These are phyloP conservation scores for Nemoura dubitans DNA, from an alignment of 2,888 invertebrate genomes.

Conservation along the genomic window DNA sequence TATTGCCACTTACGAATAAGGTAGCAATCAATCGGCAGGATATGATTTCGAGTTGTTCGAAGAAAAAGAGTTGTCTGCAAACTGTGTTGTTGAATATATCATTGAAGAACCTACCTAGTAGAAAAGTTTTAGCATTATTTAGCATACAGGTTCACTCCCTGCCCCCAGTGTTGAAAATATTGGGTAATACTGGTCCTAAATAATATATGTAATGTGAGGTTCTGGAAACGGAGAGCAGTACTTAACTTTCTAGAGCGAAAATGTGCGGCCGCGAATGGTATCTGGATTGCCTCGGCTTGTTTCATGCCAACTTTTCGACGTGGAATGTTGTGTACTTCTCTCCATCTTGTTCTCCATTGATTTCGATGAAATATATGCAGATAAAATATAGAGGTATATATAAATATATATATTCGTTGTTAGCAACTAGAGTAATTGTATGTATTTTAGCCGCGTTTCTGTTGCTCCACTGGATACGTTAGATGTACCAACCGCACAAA, in stretches of 20 bases:
- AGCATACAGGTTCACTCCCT: too few species aligned
- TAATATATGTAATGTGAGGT: not conserved
- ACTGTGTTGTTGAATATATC: too few species aligned
- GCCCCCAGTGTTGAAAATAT: too few species aligned
- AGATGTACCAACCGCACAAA: not conserved
- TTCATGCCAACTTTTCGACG: not conserved
- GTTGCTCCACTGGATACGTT: not conserved
- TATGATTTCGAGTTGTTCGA: too few species aligned
- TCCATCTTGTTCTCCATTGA: not conserved
- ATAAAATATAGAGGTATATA: slow-evolving; percentile 19
- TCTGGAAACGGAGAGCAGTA: not conserved
- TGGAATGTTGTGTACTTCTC: not conserved
- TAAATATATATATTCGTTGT: slow-evolving; percentile 19
- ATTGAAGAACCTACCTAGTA: too few species aligned
- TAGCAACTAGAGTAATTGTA: not conserved
- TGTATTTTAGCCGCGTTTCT: not conserved
- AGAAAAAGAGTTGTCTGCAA: too few species aligned
- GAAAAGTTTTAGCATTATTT: too few species aligned
- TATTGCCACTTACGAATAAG: not conserved
- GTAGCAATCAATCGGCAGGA: too few species aligned
- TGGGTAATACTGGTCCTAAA: too few species aligned
- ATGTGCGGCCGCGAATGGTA: not conserved
- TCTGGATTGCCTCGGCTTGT: too few species aligned
- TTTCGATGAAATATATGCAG: not conserved
- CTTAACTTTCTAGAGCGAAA: not conserved